Conservation (phyloP, 1,140 invertebrate species). For the Trichogramma pretiosum region DNA sequence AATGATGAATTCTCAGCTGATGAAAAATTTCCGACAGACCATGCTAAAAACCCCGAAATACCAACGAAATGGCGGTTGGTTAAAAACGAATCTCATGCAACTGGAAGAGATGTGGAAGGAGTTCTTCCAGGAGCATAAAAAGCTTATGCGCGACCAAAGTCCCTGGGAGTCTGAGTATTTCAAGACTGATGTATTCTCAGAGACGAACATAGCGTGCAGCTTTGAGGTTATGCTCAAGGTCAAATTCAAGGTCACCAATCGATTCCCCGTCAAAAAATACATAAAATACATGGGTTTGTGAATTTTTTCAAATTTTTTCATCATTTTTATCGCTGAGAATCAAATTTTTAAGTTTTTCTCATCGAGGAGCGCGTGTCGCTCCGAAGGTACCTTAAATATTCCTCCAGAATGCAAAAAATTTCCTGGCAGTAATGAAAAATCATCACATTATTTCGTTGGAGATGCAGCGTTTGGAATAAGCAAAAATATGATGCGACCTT, state of each 20-base stretch:
- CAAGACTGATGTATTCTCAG: neutral
- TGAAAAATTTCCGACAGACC: neutral
- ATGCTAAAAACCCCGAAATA: neutral
- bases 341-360: slow-evolving; percentile 38
- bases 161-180: neutral
- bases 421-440: slow-evolving; percentile 12
- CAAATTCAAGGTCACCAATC: too few species aligned
- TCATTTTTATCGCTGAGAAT: slow-evolving; percentile 46
- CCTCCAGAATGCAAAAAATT: slow-evolving; percentile 7
- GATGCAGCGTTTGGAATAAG: slow-evolving; percentile 42
- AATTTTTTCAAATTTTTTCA: slow-evolving; percentile 43
- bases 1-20: too few species aligned
- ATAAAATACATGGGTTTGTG: slow-evolving; percentile 45
- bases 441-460: slow-evolving; percentile 34
- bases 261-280: too few species aligned
- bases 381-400: slow-evolving; percentile 2
- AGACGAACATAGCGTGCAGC: neutral
- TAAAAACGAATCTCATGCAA: neutral
- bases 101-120: neutral
- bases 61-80: neutral
- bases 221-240: too few species aligned
- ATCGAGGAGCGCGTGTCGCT: slow-evolving; percentile 38
- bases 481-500: slow-evolving; percentile 40
- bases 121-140: neutral
- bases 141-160: too few species aligned